Percentiles rank a stretch among this genome's conserved stretches.
phyloP scores from a whole-genome alignment of 2,888 invertebrate species.

The Glaucopsyche alexis region DNA sequence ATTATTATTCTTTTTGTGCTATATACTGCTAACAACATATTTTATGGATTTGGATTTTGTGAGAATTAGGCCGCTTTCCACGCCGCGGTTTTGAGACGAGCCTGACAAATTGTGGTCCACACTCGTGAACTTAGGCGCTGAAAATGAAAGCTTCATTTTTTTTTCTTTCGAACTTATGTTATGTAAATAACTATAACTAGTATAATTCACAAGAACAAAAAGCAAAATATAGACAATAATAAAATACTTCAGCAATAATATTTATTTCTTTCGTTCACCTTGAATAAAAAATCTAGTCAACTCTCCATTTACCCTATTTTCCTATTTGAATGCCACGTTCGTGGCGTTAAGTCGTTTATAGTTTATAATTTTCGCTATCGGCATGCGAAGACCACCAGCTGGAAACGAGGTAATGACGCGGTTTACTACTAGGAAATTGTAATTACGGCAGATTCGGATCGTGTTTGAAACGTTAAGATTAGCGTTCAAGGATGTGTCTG shows the following conservation, averaged over 20 bases:
- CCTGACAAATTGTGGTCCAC: constrained; percentile 30
- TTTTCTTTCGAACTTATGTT: neutral
- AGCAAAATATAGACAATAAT: neutral
- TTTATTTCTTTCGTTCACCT: neutral
- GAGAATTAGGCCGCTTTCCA: constrained; percentile 33
- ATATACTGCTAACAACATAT: neutral
- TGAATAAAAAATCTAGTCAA: neutral
- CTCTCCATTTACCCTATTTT: neutral
- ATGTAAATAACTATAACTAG: neutral
- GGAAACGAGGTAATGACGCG: constrained; percentile 31
- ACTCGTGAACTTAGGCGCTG: constrained; percentile 17
- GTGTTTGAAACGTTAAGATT: constrained; percentile 36
- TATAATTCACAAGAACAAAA: neutral
- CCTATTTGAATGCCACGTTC: neutral
- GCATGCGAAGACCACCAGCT: constrained; percentile 28
- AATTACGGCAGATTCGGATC: constrained; percentile 36
- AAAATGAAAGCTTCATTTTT: constrained; percentile 24
- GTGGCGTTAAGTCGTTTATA: constrained; percentile 15
- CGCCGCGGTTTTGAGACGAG: constrained; percentile 33
- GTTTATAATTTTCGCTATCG: constrained; percentile 26
- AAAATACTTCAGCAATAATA: neutral
- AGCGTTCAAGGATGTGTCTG: constrained; percentile 39
- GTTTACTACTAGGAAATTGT: constrained; percentile 36
- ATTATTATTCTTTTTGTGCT: no score
- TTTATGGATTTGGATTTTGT: constrained; percentile 29